Percentiles rank a stretch among this genome's conserved stretches.
phyloP scores from a whole-genome alignment of 1,140 invertebrate genomes.

The Zaprionus vittiger region DNA sequence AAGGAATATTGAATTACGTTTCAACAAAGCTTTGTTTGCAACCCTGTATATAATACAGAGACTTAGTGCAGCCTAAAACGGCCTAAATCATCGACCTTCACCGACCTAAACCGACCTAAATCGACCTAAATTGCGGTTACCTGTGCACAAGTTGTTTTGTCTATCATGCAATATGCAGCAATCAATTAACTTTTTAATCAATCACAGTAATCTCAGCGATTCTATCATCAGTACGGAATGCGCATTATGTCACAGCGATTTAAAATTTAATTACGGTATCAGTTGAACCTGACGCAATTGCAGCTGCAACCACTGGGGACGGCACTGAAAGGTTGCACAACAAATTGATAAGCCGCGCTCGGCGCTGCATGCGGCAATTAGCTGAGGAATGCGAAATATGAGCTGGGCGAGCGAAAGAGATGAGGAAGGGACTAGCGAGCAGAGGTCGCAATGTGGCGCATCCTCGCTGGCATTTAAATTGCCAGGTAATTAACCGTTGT shows the following conservation, averaged over 20 bases:
- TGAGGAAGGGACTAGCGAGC: not conserved
- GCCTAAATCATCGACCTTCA: not conserved
- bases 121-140: not conserved
- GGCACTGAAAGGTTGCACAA: conserved; percentile 25
- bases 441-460: conserved; percentile 4
- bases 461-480: conserved; percentile 48
- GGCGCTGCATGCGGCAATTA: conserved; percentile 54
- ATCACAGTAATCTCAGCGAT: not conserved
- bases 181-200: conserved; percentile 8
- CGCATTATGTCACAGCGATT: not conserved
- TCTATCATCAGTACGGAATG: not conserved
- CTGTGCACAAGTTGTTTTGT: not conserved
- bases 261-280: not conserved
- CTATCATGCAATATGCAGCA: conserved; percentile 1
- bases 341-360: conserved; percentile 62
- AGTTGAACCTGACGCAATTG: not conserved
- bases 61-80: not conserved
- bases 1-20: not conserved
- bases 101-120: not conserved
- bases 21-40: not conserved
- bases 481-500: conserved; percentile 43
- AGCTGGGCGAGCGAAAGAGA: not conserved
- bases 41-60: not conserved
- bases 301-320: not conserved
- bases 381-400: conserved; percentile 16